Evolutionary conservation across 30 jellyfish, hydroid and myxozoan species (phyloP).

Genomic region (Mastigias papua): DNA sequence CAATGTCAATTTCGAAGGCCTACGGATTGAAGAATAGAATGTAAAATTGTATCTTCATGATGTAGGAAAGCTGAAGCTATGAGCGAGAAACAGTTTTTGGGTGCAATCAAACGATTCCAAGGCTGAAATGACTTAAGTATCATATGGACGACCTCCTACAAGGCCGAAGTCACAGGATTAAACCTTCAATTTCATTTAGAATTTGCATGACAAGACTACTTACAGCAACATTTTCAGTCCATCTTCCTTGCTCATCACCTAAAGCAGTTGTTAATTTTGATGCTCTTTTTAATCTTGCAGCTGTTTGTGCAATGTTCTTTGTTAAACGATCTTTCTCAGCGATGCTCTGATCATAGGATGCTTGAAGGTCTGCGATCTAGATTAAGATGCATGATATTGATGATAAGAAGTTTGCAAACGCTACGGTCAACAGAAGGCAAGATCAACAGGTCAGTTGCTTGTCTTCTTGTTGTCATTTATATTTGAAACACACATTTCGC

Average conservation of each 20-base stretch:
- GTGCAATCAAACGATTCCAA: too few relatives aligned
- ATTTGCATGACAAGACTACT: not conserved
- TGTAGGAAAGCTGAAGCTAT: too few relatives aligned
- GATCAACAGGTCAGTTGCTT: too few relatives aligned
- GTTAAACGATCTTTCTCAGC: constrained; percentile 91
- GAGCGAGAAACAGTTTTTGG: too few relatives aligned
- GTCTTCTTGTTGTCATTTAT: too few relatives aligned
- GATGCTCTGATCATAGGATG: constrained; percentile 81
- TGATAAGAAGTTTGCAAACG: not conserved
- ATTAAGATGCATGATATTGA: not conserved
- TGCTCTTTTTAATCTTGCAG: constrained; percentile 95
- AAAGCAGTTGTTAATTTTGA: constrained; percentile 95
- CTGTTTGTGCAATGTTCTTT: constrained; percentile 94
- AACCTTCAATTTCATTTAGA: not conserved
- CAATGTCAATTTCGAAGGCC: constrained; percentile 96
- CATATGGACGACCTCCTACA: too few relatives aligned
- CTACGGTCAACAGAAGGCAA: too few relatives aligned
- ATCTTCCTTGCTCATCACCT: constrained; percentile 96
- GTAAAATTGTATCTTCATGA: too few relatives aligned
- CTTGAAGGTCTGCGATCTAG: constrained; percentile 93
- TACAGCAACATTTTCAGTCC: constrained; percentile 98
- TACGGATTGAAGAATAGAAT: not conserved
- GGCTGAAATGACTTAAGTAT: too few relatives aligned
- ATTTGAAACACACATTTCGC: too few relatives aligned
- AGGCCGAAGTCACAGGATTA: too few relatives aligned